A percentile compares a stretch with the other conserved stretches of the same genome.
These are phyloP conservation scores for Lipophrys pholis DNA, from an alignment of 2,113 vertebrate species.

Conservation along the genomic window DNA sequence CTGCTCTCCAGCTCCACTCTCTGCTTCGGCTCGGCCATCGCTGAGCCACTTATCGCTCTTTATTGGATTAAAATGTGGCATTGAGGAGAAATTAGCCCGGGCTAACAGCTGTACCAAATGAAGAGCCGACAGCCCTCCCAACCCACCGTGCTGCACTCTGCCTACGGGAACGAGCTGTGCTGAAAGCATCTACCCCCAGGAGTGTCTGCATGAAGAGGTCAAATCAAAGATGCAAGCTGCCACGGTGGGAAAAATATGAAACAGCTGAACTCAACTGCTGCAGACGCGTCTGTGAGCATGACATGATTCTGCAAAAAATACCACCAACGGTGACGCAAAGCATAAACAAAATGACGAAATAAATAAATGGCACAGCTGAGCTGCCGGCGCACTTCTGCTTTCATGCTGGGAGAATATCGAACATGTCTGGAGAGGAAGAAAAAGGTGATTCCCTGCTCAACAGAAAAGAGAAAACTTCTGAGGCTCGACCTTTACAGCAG, in stretches of 20 bases:
- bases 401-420: neutral
- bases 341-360: neutral
- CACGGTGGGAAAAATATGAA: neutral
- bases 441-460: constrained; percentile 13
- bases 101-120: constrained; percentile 46
- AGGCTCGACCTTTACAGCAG: constrained; percentile 41
- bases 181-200: no score
- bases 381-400: constrained; percentile 12
- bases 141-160: constrained; percentile 18
- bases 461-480: constrained; percentile 4
- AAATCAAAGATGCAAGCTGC: no score
- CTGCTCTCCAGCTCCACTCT: neutral
- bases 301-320: constrained; percentile 6
- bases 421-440: neutral
- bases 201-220: no score
- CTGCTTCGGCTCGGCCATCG: neutral
- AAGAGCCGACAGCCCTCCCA: constrained; percentile 48
- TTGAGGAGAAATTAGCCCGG: constrained; percentile 59
- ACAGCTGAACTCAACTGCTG: neutral
- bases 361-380: neutral
- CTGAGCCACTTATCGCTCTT: constrained; percentile 21
- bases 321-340: neutral
- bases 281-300: constrained; percentile 23
- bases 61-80: constrained; percentile 59
- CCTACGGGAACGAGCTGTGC: constrained; percentile 10